Conservation (phyloP, 2,888 invertebrate genomes). For the Icerya purchasi region DNA sequence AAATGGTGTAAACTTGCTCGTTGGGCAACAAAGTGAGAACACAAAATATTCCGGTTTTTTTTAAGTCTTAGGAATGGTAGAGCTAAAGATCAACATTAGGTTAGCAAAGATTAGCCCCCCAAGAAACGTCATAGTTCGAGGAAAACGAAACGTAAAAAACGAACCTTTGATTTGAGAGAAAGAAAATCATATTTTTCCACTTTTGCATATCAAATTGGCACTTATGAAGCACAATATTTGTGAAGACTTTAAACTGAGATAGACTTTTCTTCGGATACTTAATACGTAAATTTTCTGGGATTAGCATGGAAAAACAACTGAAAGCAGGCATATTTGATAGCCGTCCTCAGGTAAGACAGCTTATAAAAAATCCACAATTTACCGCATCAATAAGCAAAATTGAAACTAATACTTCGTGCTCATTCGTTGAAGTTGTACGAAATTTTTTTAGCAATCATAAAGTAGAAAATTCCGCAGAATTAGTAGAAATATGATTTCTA, state of each 20-base stretch:
- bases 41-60: not conserved
- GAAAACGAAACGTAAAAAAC: not conserved
- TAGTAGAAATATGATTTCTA: not conserved
- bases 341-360: not conserved
- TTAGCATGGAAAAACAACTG: not conserved
- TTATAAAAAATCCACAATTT: not conserved
- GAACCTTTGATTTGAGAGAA: not conserved
- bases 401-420: not conserved
- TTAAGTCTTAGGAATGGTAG: not conserved
- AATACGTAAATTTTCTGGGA: not conserved
- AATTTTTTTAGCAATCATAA: not conserved
- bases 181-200: no score
- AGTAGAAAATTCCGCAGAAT: not conserved
- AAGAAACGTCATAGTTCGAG: not conserved
- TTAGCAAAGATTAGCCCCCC: not conserved
- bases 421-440: not conserved
- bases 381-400: not conserved
- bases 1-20: not conserved
- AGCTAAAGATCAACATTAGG: not conserved
- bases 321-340: not conserved
- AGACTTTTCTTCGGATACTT: not conserved
- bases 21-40: not conserved
- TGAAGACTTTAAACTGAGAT: not conserved
- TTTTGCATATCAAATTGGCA: no score
- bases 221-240: not conserved